Evolutionary conservation across 2,888 invertebrate genomes (phyloP).

Genomic region (Chironomus riparius): DNA sequence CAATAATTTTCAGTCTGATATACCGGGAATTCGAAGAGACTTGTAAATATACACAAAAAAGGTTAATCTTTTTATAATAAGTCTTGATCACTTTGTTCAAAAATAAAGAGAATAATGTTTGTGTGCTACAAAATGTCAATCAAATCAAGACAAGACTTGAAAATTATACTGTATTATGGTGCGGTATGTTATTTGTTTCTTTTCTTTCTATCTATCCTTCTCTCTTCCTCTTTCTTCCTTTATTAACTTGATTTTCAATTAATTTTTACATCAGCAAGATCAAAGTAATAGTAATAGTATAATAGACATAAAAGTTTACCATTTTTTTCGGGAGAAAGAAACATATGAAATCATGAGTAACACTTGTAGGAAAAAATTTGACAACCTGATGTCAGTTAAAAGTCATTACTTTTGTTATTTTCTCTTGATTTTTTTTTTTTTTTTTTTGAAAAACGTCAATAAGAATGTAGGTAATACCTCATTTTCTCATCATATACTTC

Average conservation of each 20-base stretch:
- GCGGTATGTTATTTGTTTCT: not conserved
- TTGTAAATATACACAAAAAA: conserved; percentile 15
- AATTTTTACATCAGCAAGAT: not conserved
- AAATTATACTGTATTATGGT: conserved; percentile 9
- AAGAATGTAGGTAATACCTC: no score
- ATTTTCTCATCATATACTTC: no score
- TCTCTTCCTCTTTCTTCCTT: not conserved
- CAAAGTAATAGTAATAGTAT: not conserved
- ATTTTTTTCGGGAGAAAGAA: not conserved
- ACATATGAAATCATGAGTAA: not conserved
- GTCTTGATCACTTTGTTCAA: conserved; percentile 8
- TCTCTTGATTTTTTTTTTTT: no score
- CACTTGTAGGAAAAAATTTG: not conserved
- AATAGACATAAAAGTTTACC: not conserved
- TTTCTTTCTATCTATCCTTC: not conserved
- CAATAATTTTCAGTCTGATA: conserved; percentile 28
- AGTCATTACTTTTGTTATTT: not conserved
- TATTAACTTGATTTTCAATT: not conserved
- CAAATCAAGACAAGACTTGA: conserved; percentile 19
- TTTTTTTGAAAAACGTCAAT: no score
- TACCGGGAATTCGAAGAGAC: conserved; percentile 18
- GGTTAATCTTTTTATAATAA: conserved; percentile 26
- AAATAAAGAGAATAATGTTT: conserved; percentile 7
- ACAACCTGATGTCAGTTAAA: not conserved
- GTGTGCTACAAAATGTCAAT: conserved; percentile 24